Evolutionary conservation across 2,113 vertebrate species (phyloP).

Genomic region (Entelurus aequoreus): DNA sequence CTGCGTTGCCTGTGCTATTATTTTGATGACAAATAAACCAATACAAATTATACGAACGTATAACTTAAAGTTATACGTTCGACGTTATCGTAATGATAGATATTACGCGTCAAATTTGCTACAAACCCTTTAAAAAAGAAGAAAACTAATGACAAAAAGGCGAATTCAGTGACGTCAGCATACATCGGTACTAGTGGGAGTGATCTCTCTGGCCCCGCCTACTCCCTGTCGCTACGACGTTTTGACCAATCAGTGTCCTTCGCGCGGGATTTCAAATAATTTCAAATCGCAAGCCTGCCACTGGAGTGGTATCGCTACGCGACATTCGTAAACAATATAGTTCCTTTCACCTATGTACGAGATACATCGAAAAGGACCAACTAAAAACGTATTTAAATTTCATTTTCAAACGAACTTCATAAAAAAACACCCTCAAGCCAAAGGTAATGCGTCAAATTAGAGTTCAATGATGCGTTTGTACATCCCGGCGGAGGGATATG

Average conservation of each 20-base stretch:
- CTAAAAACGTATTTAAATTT: neutral
- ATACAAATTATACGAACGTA: too few species aligned
- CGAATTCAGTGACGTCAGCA: neutral
- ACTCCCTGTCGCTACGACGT: neutral
- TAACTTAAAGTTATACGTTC: too few species aligned
- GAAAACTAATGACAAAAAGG: neutral
- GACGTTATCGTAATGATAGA: neutral
- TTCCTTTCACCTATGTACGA: neutral
- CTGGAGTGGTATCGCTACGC: constrained; percentile 35
- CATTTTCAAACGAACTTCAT: neutral
- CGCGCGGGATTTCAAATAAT: constrained; percentile 79
- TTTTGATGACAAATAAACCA: too few species aligned
- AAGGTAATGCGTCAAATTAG: too few species aligned
- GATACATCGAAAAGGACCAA: neutral
- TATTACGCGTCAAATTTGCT: neutral
- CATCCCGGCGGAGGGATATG: constrained; percentile 62
- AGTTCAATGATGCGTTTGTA: neutral
- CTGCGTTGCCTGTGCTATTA: too few species aligned
- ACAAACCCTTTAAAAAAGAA: neutral
- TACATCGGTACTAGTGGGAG: neutral
- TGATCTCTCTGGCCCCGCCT: constrained; percentile 10
- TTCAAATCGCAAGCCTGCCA: constrained; percentile 38
- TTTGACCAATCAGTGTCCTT: constrained; percentile 61
- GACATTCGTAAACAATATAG: constrained; percentile 64
- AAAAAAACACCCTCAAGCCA: too few species aligned